A percentile compares a stretch with the other conserved stretches of the same genome.
Evolutionary conservation across 2,888 invertebrate species (phyloP).

Genomic region (Habrosyne pyritoides): DNA sequence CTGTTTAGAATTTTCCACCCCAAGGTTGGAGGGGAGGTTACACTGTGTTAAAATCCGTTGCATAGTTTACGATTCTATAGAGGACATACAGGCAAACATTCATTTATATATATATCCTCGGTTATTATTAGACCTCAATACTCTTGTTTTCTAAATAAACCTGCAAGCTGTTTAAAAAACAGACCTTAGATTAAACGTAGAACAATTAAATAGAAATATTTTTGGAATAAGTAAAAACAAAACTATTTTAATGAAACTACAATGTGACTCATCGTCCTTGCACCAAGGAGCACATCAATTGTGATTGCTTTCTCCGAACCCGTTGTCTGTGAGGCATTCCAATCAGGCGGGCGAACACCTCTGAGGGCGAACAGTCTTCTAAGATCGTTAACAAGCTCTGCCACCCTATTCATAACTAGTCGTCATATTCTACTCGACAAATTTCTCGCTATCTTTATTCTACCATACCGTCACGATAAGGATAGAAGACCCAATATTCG

Average conservation of each 20-base stretch:
- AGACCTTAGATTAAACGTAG: background rate
- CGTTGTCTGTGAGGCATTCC: constrained; percentile 57
- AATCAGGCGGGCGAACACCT: constrained; percentile 53
- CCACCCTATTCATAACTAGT: constrained; percentile 39
- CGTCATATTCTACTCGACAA: constrained; percentile 39
- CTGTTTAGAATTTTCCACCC: too few species aligned
- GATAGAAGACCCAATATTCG: background rate
- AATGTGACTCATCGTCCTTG: constrained; percentile 32
- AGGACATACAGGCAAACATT: too few species aligned
- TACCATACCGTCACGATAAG: constrained; percentile 14
- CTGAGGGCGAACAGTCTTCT: constrained; percentile 45
- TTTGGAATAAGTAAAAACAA: background rate
- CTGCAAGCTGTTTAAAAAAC: background rate
- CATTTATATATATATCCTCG: too few species aligned
- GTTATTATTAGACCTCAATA: too few species aligned
- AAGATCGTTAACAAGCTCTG: constrained; percentile 54
- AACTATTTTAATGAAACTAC: constrained; percentile 4
- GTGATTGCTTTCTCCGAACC: constrained; percentile 63
- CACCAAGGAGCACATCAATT: constrained; percentile 46
- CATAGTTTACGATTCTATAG: too few species aligned
- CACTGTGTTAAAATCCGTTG: too few species aligned
- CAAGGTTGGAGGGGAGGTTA: too few species aligned
- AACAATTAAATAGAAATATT: background rate
- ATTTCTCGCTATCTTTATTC: constrained; percentile 29
- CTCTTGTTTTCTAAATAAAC: background rate